A percentile compares a stretch with the other conserved stretches of the same genome.
These are phyloP conservation scores for Euwallacea fornicatus DNA, from an alignment of 1,140 invertebrate species.

Conservation along the genomic window DNA sequence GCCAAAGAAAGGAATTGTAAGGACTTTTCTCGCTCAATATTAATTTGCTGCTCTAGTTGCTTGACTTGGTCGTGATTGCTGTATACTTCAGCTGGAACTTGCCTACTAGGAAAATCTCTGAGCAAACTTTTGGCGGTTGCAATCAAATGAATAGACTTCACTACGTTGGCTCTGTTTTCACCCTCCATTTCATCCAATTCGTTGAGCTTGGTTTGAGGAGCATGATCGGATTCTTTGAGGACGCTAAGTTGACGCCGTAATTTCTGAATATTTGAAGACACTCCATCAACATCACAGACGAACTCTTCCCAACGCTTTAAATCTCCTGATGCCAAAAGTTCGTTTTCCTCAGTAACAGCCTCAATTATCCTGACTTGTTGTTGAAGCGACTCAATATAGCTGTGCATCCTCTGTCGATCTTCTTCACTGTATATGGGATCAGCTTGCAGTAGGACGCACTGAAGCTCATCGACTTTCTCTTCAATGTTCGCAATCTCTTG, in stretches of 20 bases:
- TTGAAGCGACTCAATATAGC: slow-evolving; percentile 58
- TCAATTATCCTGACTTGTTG: slow-evolving; percentile 62
- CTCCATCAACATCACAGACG: slow-evolving; percentile 59
- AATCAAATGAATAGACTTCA: slow-evolving; percentile 58
- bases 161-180: slow-evolving; percentile 58
- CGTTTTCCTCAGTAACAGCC: slow-evolving; percentile 63
- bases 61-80: slow-evolving; percentile 65
- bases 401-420: slow-evolving; percentile 53
- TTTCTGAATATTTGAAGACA: slow-evolving; percentile 58
- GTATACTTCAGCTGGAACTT: slow-evolving; percentile 68
- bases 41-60: slow-evolving; percentile 67
- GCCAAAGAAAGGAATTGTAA: slow-evolving; percentile 71
- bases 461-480: slow-evolving; percentile 55
- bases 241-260: slow-evolving; percentile 60
- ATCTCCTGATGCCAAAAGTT: slow-evolving; percentile 62
- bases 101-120: slow-evolving; percentile 64
- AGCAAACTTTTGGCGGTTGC: slow-evolving; percentile 59
- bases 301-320: slow-evolving; percentile 72
- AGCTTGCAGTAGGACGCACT: slow-evolving; percentile 55
- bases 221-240: slow-evolving; percentile 61
- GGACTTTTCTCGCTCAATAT: slow-evolving; percentile 70
- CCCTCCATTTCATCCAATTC: slow-evolving; percentile 67
- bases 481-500: slow-evolving; percentile 59
- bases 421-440: slow-evolving; percentile 57
- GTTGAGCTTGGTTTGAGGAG: slow-evolving; percentile 64